Conservation (phyloP, 2,797 vertebrate species). For the Liasis olivaceus region DNA sequence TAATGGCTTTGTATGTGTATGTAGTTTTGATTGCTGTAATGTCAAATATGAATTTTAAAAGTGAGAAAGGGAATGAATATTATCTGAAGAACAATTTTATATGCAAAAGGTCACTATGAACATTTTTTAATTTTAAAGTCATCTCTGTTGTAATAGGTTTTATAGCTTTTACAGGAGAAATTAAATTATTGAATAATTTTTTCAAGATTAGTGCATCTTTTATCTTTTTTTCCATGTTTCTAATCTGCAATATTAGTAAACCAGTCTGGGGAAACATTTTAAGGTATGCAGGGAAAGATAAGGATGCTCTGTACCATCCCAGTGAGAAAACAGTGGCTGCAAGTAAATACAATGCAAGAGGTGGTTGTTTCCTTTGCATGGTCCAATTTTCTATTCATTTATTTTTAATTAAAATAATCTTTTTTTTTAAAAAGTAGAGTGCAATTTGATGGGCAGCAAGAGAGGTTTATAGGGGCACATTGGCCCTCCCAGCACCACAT, state of each 20-base stretch:
- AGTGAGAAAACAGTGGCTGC: too few species aligned
- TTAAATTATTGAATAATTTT: slow-evolving; percentile 44
- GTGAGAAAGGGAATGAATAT: neutral
- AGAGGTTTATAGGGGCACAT: too few species aligned
- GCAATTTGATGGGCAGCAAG: too few species aligned
- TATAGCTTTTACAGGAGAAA: slow-evolving; percentile 6
- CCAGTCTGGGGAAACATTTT: neutral
- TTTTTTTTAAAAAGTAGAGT: too few species aligned
- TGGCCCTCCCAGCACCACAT: too few species aligned
- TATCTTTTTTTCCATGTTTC: too few species aligned
- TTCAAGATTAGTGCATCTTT: slow-evolving; percentile 20
- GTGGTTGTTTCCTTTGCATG: too few species aligned
- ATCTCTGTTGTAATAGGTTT: slow-evolving; percentile 13
- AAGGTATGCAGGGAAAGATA: neutral
- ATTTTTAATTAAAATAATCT: too few species aligned
- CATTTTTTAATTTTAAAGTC: neutral
- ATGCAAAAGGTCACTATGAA: neutral
- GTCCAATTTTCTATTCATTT: too few species aligned
- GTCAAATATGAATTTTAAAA: slow-evolving; percentile 5
- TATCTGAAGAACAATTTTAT: accelerated
- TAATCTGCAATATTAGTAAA: neutral
- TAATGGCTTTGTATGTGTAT: neutral
- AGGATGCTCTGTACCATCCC: neutral
- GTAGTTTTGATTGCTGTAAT: neutral
- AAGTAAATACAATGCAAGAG: too few species aligned